Base-by-base conservation (phyloP, 1,140 invertebrate species). In the Macrostomum lignano region DNA sequence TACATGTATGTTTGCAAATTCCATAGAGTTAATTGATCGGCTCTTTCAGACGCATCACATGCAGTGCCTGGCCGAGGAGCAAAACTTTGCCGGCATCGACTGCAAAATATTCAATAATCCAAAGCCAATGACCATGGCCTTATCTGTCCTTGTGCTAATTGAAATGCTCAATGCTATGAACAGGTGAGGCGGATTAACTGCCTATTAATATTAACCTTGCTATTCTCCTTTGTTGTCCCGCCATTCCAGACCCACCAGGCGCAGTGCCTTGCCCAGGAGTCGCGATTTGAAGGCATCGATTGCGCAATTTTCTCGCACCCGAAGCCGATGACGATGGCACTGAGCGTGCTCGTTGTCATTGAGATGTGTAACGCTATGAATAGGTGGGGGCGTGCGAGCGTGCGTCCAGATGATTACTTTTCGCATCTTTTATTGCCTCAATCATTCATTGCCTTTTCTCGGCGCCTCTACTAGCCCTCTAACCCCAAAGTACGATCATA, bases 131-230 rank as follows among this genome's bases (percentile, higher is more conserved):
- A 54, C 52, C 19, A 56, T 58, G 55, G 52, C 55, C 17, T 42
- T 58, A 25, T 58, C 55, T 11, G 52, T 55, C n/a, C 44, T 58
- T 21, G 55, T 58, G 20, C 43, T 52, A 38, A 53, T 58, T 37
- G 55, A 58, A 40, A 58, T 58, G 52, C 43, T 55, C 33, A 58
- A 58, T 40, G 49, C 55, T 21, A 44, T 57, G 17, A 58, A 58
- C 47, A 58, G 55, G 55, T 30, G 17, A 21, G n/a, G 7, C 20
- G 22, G 46, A 41, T 42, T 21, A 7, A 17, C 29, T 17, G 19
- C 20, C 52, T 64, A 28, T 49, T 5, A 3, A 28, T 28, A 14
- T 15, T 15, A 28, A 28, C 19, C 15, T 28, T 5, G 19, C 26
- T 7, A 17, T 28, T 29, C 17, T 31, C 22, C 36, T 30, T 33